A percentile compares a stretch with the other conserved stretches of the same genome.
Evolutionary conservation across 2,797 vertebrate genomes (phyloP).

Genomic region (Pseudomugil gertrudae): DNA sequence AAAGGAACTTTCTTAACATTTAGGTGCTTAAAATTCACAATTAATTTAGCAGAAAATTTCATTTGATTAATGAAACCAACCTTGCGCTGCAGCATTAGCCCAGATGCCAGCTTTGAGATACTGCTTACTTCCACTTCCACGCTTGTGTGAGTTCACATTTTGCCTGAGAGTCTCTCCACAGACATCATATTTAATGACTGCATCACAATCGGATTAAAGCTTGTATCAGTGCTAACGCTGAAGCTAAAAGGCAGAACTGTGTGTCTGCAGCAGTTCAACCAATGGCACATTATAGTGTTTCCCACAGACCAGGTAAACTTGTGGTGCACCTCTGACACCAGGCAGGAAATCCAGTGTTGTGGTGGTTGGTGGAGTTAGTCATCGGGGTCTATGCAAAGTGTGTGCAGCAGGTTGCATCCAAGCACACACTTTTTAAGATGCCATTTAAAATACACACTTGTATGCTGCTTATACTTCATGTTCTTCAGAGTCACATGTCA

Average conservation of each 20-base stretch:
- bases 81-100: constrained; percentile 23
- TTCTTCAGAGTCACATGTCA: too few relatives aligned
- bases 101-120: constrained; percentile 22
- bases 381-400: too few relatives aligned
- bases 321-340: too few relatives aligned
- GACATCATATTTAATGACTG: constrained; percentile 57
- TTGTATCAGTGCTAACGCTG: constrained; percentile 60
- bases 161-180: constrained; percentile 34
- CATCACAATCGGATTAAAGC: constrained; percentile 29
- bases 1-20: too few relatives aligned
- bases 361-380: too few relatives aligned
- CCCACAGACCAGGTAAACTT: too few relatives aligned
- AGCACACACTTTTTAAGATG: too few relatives aligned
- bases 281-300: neutral
- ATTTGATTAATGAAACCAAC: constrained; percentile 45
- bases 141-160: constrained; percentile 39
- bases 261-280: neutral
- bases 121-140: constrained; percentile 28
- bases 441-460: too few relatives aligned
- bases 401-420: too few relatives aligned
- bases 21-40: constrained; percentile 23
- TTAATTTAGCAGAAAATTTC: constrained; percentile 45
- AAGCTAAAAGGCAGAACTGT: constrained; percentile 14
- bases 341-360: too few relatives aligned
- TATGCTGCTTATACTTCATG: too few relatives aligned